Conservation (phyloP, 64 coral and sea anemone genomes). For the Actinia equina region DNA sequence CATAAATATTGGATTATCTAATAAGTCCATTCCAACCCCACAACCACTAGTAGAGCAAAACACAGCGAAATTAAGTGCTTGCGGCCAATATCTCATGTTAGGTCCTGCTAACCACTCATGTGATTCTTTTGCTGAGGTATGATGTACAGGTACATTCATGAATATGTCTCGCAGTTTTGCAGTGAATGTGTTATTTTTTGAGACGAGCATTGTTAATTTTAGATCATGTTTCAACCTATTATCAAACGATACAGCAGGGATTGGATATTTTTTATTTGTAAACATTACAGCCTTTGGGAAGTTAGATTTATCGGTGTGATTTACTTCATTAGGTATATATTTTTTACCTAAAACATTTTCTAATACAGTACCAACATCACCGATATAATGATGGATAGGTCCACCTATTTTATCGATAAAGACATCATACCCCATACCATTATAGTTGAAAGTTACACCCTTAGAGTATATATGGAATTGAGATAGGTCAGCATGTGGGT, state of each 20-base stretch:
- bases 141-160: neutral
- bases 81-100: neutral
- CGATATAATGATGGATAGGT: no score
- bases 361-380: no score
- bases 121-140: neutral
- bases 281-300: neutral
- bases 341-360: no score
- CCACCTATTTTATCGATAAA: no score
- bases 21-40: neutral
- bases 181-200: no score
- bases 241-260: neutral
- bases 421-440: no score
- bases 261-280: conserved; percentile 7
- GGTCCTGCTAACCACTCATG: neutral
- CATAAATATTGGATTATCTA: neutral
- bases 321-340: conserved; percentile 1
- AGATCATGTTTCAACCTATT: neutral
- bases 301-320: neutral
- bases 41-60: neutral
- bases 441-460: no score
- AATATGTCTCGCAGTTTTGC: neutral
- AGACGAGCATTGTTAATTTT: neutral
- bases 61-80: neutral
- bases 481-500: no score
- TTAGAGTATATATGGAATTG: no score